Percentiles rank a stretch among this genome's conserved stretches.
Evolutionary conservation across 2,113 vertebrate species (phyloP).

Genomic region (Oncorhynchus keta): DNA sequence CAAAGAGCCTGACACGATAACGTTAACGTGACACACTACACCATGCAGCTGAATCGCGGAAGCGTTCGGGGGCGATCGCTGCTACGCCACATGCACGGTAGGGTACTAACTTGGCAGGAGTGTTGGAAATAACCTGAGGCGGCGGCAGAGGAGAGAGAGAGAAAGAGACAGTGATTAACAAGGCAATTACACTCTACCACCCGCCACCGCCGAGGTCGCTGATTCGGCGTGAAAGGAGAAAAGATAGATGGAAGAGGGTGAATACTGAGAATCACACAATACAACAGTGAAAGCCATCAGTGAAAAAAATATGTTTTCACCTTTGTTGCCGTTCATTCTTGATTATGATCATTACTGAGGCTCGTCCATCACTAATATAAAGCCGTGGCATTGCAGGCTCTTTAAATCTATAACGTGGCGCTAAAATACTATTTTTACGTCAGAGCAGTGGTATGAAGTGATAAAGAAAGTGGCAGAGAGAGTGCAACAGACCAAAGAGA

Average conservation of each 20-base stretch:
- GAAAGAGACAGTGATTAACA: conserved; percentile 19
- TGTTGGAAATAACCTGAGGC: conserved; percentile 83
- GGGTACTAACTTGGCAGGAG: conserved; percentile 91
- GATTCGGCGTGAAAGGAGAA: neutral
- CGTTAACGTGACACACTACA: neutral
- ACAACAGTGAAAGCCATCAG: neutral
- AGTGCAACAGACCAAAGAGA: neutral
- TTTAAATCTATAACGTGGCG: neutral
- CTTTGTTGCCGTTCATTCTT: too few species aligned
- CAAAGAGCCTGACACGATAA: too few species aligned
- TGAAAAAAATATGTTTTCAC: too few species aligned
- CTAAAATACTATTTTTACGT: neutral
- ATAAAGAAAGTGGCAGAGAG: neutral
- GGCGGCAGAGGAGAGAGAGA: conserved; percentile 65
- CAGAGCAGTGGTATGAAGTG: neutral
- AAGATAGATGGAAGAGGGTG: neutral
- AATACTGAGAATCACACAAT: neutral
- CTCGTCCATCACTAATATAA: neutral
- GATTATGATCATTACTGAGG: too few species aligned
- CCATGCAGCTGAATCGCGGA: neutral
- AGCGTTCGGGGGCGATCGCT: neutral
- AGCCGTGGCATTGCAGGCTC: too few species aligned
- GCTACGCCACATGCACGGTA: conserved; percentile 51
- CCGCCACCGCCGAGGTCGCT: neutral
- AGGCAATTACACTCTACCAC: neutral